Evolutionary conservation across 1,140 invertebrate genomes (phyloP), one percentile per base, ranked within the genome.

Genomic region (Nasonia longicornis): DNA sequence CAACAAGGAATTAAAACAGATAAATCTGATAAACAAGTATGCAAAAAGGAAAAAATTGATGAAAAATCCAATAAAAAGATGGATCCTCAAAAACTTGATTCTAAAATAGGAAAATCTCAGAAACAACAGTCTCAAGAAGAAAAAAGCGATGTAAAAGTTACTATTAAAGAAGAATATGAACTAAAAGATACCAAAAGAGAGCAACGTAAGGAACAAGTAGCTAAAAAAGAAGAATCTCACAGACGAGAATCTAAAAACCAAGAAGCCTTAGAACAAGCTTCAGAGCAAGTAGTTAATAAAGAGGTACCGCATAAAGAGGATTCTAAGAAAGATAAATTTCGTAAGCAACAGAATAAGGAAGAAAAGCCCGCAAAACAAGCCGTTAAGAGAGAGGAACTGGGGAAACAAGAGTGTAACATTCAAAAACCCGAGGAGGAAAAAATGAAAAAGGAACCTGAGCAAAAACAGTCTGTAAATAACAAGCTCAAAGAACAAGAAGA

Each of bases 181-280:
- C 6, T 16, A 20, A 1, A 63, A 63, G 11, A 63, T 20, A 8
- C 38, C 10, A 10, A 42, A 42, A 7, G 1, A 42, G 7, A 42
- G 0, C 6, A 42, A 8, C 0, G 7, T 42, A 42, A 42, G 38
- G 38, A 42, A 42, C 38, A 42, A 8, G 38, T 42, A 8, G 38
- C 58, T 63, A n/a, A 16, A 20, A 63, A 16, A 20, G 14, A 6
- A 63, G n/a, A 63, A n/a, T 6, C 58, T 7, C 4, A 63, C n/a
- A 63, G 3, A 63, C 14, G 20, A n/a, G 16, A 48, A 1, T 79
- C 71, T 75, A 71, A 82, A 72, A 42, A 42, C 8, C 20, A 80
- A 75, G 42, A 77, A 77, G 14, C 10, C 20, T 63, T 26, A 26
- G 26, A 26, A 35, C 31, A 35, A 26, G 31, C 31, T 35, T 35